phyloP scores from a whole-genome alignment of 2,797 vertebrate genomes.

The Perodicticus potto region DNA sequence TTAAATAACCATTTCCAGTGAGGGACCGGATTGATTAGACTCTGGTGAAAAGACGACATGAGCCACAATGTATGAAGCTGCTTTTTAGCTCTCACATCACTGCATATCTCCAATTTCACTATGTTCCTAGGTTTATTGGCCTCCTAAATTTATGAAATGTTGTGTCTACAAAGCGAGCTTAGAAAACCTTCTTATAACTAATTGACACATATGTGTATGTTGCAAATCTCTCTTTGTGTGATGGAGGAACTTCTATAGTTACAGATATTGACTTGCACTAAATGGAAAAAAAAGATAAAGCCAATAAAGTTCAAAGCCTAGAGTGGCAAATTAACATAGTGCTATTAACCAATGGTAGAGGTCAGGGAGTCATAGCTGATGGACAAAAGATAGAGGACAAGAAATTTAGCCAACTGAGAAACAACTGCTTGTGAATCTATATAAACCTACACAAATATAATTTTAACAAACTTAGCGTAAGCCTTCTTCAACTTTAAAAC shows the following conservation, averaged over 20 bases:
- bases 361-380: background rate
- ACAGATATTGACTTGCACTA: background rate
- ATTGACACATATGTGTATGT: background rate
- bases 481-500: background rate
- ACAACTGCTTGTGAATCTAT: background rate
- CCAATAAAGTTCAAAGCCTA: background rate
- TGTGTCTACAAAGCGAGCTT: background rate
- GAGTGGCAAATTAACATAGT: background rate
- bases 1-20: background rate
- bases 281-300: background rate
- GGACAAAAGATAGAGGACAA: background rate
- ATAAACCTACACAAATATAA: background rate
- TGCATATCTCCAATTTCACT: background rate
- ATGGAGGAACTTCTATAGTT: background rate
- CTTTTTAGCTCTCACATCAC: background rate
- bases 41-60: background rate
- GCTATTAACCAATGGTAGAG: background rate
- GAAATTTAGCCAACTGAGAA: background rate
- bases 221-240: background rate
- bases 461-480: background rate
- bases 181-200: background rate
- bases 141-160: background rate
- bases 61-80: fast-evolving
- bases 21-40: background rate
- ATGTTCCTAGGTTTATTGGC: background rate